These are phyloP conservation scores for Antrozous pallidus DNA, from an alignment of 2,797 vertebrate genomes.

Conservation along the genomic window DNA sequence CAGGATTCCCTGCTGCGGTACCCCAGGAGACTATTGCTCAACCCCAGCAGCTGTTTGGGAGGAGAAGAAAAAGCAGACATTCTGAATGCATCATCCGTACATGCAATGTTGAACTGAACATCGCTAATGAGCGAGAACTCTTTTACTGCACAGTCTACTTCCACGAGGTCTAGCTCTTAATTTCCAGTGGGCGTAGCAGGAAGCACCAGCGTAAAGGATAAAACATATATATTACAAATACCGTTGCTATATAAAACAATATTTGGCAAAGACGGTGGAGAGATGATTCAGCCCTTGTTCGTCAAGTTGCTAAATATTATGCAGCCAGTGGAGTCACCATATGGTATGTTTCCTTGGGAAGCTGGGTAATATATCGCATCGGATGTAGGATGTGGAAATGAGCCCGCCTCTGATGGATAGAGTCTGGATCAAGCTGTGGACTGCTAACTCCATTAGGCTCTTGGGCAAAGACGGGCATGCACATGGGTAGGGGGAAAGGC, in stretches of 20 bases:
- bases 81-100: conserved; percentile 44
- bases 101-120: conserved; percentile 18
- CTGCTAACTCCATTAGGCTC: neutral
- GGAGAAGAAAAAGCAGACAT: conserved; percentile 52
- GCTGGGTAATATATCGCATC: conserved; percentile 9
- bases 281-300: conserved; percentile 83
- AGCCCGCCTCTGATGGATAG: neutral
- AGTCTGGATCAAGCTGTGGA: neutral
- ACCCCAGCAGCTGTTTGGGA: conserved; percentile 66
- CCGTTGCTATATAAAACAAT: conserved; percentile 84
- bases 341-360: conserved; percentile 59
- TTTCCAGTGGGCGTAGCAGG: conserved; percentile 82
- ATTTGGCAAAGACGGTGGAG: conserved; percentile 82
- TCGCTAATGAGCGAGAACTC: conserved; percentile 9
- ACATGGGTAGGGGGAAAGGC: neutral
- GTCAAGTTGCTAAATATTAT: conserved; percentile 83
- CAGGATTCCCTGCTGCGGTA: conserved; percentile 65
- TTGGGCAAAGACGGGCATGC: neutral
- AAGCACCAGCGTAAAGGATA: conserved; percentile 80
- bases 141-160: conserved; percentile 57
- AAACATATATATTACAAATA: conserved; percentile 81
- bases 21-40: conserved; percentile 70
- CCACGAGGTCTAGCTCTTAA: conserved; percentile 79
- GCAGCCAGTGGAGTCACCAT: conserved; percentile 73
- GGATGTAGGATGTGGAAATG: conserved; percentile 23